These are phyloP conservation scores for Anniella stebbinsi DNA, from an alignment of 2,797 vertebrate genomes.

Conservation along the genomic window DNA sequence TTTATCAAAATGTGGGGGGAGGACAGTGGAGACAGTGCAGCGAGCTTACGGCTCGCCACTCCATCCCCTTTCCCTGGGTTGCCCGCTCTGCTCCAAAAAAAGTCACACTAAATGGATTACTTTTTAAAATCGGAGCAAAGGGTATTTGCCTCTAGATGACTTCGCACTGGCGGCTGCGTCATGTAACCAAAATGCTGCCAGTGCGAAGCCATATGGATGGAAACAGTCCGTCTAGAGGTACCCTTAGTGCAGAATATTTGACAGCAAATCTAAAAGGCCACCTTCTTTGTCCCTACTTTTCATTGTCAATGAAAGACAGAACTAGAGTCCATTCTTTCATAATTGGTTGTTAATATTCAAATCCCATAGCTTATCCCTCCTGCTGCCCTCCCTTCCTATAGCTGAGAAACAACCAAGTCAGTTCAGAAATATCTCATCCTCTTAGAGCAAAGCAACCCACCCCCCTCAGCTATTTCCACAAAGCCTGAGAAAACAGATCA, in stretches of 20 bases:
- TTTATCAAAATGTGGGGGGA: too few species aligned
- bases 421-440: slow-evolving; percentile 61
- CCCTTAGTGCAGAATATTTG: neutral
- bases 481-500: slow-evolving; percentile 66
- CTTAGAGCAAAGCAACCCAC: slow-evolving; percentile 40
- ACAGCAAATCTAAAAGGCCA: neutral
- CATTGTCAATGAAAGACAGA: slow-evolving; percentile 12
- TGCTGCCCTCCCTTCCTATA: slow-evolving; percentile 14
- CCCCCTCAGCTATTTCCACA: slow-evolving; percentile 60
- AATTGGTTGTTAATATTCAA: neutral
- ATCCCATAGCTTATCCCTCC: neutral
- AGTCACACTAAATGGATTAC: too few species aligned
- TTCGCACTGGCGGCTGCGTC: too few species aligned
- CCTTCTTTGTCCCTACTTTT: neutral
- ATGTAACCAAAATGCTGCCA: too few species aligned
- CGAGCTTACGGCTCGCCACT: too few species aligned
- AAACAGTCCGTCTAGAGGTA: too few species aligned
- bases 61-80: too few species aligned
- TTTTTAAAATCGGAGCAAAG: too few species aligned
- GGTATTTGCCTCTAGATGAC: too few species aligned
- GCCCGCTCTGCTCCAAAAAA: too few species aligned
- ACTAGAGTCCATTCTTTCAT: slow-evolving; percentile 4
- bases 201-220: too few species aligned
- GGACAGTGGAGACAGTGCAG: too few species aligned
- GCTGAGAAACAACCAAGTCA: slow-evolving; percentile 44